phyloP scores from a whole-genome alignment of 2,888 invertebrate genomes.

The Autographa gamma region DNA sequence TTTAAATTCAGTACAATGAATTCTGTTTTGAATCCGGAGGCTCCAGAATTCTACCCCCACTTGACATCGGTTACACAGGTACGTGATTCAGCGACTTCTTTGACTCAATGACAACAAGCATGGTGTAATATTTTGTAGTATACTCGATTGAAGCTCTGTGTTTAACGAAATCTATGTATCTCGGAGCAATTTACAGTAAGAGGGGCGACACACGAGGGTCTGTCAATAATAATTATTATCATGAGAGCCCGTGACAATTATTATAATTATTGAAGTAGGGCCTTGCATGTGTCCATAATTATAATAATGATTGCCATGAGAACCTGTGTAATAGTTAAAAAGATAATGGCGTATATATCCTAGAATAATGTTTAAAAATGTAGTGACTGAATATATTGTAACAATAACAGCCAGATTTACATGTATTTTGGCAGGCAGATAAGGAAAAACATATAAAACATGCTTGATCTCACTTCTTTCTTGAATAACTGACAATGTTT shows the following conservation, averaged over 20 bases:
- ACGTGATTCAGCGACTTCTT: slow-evolving; percentile 62
- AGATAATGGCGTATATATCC: not conserved
- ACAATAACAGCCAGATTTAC: not conserved
- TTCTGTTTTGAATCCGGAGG: slow-evolving; percentile 80
- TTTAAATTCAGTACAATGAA: slow-evolving; percentile 70
- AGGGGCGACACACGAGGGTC: slow-evolving; percentile 4
- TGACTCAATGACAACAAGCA: slow-evolving; percentile 67
- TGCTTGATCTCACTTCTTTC: not conserved
- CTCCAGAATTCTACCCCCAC: slow-evolving; percentile 80
- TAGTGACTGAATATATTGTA: not conserved
- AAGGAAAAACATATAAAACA: not conserved
- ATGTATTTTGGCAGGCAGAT: not conserved
- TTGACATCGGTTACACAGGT: slow-evolving; percentile 76
- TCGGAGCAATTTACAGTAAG: not conserved
- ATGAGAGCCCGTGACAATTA: not conserved
- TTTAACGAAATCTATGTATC: not conserved
- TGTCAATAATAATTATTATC: not conserved
- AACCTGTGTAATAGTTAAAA: not conserved
- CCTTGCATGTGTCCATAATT: not conserved
- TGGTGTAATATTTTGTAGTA: slow-evolving; percentile 56
- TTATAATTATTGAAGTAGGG: not conserved
- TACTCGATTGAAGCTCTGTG: not conserved
- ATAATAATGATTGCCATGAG: not conserved
- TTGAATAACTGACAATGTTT: not conserved
- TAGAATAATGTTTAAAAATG: no score